Conservation (phyloP, 2,797 vertebrate genomes). For the Denticeps clupeoides region DNA sequence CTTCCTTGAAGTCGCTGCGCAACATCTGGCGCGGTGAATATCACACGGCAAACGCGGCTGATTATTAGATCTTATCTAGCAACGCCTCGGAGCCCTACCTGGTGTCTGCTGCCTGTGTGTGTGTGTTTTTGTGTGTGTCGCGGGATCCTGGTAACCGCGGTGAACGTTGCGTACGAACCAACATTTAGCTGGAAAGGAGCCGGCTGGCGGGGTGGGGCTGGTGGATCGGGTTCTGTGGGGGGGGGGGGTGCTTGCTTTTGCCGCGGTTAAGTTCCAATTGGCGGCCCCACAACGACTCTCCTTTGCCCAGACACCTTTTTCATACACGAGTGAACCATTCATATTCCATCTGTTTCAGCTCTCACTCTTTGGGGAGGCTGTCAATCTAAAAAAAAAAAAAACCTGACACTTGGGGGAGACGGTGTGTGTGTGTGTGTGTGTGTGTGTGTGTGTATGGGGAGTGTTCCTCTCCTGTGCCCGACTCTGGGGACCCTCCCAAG, state of each 20-base stretch:
- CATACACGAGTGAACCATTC: conserved; percentile 93
- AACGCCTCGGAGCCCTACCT: too few relatives aligned
- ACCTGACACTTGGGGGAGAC: conserved; percentile 61
- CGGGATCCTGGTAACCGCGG: too few relatives aligned
- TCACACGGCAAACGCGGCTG: neutral
- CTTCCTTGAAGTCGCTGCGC: conserved; percentile 1
- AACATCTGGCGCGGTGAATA: neutral
- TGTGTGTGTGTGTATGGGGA: neutral
- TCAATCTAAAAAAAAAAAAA: conserved; percentile 73
- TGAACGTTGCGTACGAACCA: too few relatives aligned
- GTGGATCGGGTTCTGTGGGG: too few relatives aligned
- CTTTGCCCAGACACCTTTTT: conserved; percentile 70
- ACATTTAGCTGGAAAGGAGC: too few relatives aligned
- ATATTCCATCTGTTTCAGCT: conserved; percentile 95
- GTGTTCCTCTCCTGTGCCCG: too few relatives aligned
- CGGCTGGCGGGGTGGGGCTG: too few relatives aligned
- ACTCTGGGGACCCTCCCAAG: conserved; percentile 82
- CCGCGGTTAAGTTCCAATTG: conserved; percentile 48
- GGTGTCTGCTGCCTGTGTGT: conserved; percentile 7
- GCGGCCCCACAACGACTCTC: conserved; percentile 42
- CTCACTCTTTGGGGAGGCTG: conserved; percentile 92
- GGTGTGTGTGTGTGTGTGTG: conserved; percentile 34
- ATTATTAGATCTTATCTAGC: too few relatives aligned
- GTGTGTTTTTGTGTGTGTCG: conserved; percentile 6
- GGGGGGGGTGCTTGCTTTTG: too few relatives aligned